Evolutionary conservation across 2,888 invertebrate genomes (phyloP), one percentile per base, ranked within the genome.

Genomic region (Antitype chi): DNA sequence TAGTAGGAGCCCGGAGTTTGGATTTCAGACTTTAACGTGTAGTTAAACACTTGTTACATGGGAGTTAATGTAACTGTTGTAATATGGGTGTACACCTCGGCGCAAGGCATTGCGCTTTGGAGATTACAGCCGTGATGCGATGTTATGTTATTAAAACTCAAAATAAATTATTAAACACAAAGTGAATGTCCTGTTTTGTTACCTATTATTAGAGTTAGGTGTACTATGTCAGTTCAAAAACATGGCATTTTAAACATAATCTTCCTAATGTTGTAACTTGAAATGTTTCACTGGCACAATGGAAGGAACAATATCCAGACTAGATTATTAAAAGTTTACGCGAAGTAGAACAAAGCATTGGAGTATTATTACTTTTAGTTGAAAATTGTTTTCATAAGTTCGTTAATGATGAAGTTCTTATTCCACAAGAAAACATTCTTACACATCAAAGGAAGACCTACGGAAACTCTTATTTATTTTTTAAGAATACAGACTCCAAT

Each of bases 281-380:
- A 17, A 53, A 53, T 70, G 47, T 80, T 80, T 6, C n/a, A 60
- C 28, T 11, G 25, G 15, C 15, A 67, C 13, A 74, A 57, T 60
- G 17, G 17, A 23, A 47, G 20, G 17, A 64, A 75, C 74, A 75
- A 43, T 25, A 73, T 23, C 32, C 15, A 64, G 32, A 20, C 15
- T 47, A 3, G 17, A 38, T 78, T 47, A 32, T 57, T 53, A 53
- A 66, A 78, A 66, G n/a, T 80, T 72, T 1, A 28, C 38, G 47
- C n/a, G 9, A 49, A 55, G 17, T 43, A 55, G 63, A 76, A 76
- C 78, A 57, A 76, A 59, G 78, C 55, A 20, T 23, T 17, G 15
- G 7, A 49, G 23, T 64, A 28, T 11, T 57, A n/a, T 76, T 38
- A 67, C 6, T 52, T 28, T 62, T 2, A n/a, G 32, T 28, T 55